Evolutionary conservation across 1,140 invertebrate species (phyloP), one percentile per base, ranked within the genome.

Genomic region (Saccostrea cuccullata): DNA sequence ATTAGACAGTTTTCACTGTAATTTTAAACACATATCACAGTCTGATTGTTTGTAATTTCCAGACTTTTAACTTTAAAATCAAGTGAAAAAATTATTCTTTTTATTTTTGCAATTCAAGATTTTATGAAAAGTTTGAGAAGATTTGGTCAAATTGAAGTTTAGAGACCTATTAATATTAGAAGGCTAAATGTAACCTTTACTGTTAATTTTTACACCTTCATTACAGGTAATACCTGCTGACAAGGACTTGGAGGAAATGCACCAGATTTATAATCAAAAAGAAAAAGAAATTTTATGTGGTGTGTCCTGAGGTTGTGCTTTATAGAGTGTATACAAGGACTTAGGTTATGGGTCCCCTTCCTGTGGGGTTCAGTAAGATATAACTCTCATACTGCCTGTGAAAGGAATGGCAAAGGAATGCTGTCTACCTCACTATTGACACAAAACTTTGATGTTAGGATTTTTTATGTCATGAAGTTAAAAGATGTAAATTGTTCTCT

Each of bases 211-310:
- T 15, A 13, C n/a, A 8, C n/a, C 13, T 82, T 64, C 30, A 11
- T 64, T 88, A 26, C 58, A 88, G 87, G 56, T 86, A 12, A 64
- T 88, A 26, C 73, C 85, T 82, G 87, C 84, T 86, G 77, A 88
- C 60, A 23, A 82, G n/a, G 55, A 88, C 30, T 26, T 86, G 56
- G 87, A 88, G 15, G 56, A 86, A 30, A 88, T 88, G 87, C 36
- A 60, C 2, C 26, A 64, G 58, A 85, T 86, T 55, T 88, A 85
- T 67, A 12, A 86, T 55, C 70, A 86, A 64, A 88, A 58, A 40
- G 85, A 67, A 60, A 85, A 64, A 9, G 83, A 88, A 67, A 88
- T 88, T 11, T 82, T 88, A 56, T 88, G 87, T 60, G 73, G 83
- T 15, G 56, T 55, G 55, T 67, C 40, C 8, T 87, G 82, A 84